Evolutionary conservation across 2,888 invertebrate species (phyloP).

Genomic region (Leptopilina myrica): DNA sequence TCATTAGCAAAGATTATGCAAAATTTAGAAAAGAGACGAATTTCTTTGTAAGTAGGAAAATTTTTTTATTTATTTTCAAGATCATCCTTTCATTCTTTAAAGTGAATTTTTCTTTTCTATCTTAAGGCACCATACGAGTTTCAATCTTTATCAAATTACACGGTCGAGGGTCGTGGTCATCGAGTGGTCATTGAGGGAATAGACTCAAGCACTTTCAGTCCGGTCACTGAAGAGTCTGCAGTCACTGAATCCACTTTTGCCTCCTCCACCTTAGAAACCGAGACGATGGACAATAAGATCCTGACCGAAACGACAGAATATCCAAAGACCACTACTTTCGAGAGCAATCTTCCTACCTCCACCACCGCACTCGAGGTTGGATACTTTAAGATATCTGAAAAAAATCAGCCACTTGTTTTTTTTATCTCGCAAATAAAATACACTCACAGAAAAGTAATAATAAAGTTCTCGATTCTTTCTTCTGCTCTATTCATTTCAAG

Average conservation of each 20-base stretch:
- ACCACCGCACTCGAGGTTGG: conserved; percentile 55
- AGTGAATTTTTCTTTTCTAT: conserved; percentile 6
- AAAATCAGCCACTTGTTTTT: too few relatives aligned
- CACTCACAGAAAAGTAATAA: too few relatives aligned
- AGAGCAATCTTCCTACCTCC: conserved; percentile 53
- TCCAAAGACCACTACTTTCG: conserved; percentile 60
- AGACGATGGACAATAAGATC: conserved; percentile 73
- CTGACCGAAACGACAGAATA: conserved; percentile 67
- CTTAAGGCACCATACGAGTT: conserved; percentile 20
- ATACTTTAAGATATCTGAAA: conserved; percentile 4
- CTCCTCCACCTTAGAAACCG: conserved; percentile 61
- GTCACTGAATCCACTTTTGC: conserved; percentile 53
- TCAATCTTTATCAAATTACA: conserved; percentile 31
- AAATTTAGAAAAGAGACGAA: conserved; percentile 78
- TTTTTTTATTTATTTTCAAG: not conserved
- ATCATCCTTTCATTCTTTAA: not conserved
- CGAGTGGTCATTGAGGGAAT: conserved; percentile 60
- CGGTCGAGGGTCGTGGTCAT: conserved; percentile 71
- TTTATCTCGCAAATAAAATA: too few relatives aligned
- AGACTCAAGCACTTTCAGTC: conserved; percentile 50
- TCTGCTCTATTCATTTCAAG: too few relatives aligned
- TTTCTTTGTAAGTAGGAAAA: conserved; percentile 68
- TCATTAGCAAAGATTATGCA: conserved; percentile 78
- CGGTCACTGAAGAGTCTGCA: conserved; percentile 53
- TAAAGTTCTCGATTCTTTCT: too few relatives aligned